Evolutionary conservation across 2,888 invertebrate species (phyloP).

Genomic region (Marasmarcha lunaedactyla): DNA sequence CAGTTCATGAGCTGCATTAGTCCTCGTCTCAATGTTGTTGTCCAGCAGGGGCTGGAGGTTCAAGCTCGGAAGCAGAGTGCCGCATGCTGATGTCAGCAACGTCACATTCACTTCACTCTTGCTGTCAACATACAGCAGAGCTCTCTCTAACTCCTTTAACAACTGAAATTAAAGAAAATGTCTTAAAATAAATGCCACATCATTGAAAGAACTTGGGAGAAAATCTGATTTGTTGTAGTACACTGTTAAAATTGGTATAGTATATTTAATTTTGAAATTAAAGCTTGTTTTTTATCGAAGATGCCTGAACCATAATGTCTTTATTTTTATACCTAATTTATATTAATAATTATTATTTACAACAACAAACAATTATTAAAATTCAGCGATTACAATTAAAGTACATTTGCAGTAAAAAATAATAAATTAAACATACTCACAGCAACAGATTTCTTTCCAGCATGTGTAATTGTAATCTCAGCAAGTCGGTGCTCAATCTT

Average conservation of each 20-base stretch:
- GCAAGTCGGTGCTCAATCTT: slow-evolving; percentile 43
- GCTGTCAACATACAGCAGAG: slow-evolving; percentile 60
- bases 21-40: slow-evolving; percentile 71
- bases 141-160: slow-evolving; percentile 80
- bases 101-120: slow-evolving; percentile 71
- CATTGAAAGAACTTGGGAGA: not conserved
- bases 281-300: too few relatives aligned
- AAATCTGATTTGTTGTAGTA: too few relatives aligned
- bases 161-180: slow-evolving; percentile 62
- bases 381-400: too few relatives aligned
- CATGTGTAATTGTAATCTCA: slow-evolving; percentile 40
- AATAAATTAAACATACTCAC: slow-evolving; percentile 23
- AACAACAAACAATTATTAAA: too few relatives aligned
- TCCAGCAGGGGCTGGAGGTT: slow-evolving; percentile 79
- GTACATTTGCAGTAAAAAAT: too few relatives aligned
- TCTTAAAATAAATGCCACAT: slow-evolving; percentile 1
- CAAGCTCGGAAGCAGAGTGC: slow-evolving; percentile 79
- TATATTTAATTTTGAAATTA: too few relatives aligned
- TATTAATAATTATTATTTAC: too few relatives aligned
- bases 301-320: too few relatives aligned
- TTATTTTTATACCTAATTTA: too few relatives aligned
- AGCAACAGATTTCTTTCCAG: slow-evolving; percentile 36
- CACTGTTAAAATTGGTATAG: too few relatives aligned
- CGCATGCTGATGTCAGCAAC: slow-evolving; percentile 80
- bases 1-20: slow-evolving; percentile 75